phyloP scores from a whole-genome alignment of 2,113 vertebrate genomes.

The Xenotilapia longispinis region DNA sequence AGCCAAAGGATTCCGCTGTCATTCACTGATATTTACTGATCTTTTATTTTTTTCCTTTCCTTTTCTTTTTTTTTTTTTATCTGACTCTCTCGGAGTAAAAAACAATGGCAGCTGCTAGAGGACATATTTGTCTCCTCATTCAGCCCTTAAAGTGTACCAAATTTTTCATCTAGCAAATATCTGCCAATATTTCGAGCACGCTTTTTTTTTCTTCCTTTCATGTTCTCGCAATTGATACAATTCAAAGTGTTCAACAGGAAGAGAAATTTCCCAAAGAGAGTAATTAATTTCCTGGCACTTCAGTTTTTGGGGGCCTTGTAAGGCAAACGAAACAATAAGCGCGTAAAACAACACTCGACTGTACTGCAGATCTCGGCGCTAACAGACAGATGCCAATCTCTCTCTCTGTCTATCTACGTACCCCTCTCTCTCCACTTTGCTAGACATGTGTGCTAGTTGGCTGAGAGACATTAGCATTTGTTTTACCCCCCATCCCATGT shows the following conservation, averaged over 20 bases:
- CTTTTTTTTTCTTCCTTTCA: not conserved
- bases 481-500: slow-evolving; percentile 62
- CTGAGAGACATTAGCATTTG: slow-evolving; percentile 66
- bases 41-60: not conserved
- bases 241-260: slow-evolving; percentile 40
- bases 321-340: slow-evolving; percentile 41
- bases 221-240: slow-evolving; percentile 33
- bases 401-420: not conserved
- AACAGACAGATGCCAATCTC: slow-evolving; percentile 69
- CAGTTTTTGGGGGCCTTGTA: slow-evolving; percentile 23
- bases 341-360: slow-evolving; percentile 13
- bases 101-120: slow-evolving; percentile 37
- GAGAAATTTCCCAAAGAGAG: slow-evolving; percentile 63
- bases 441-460: slow-evolving; percentile 64
- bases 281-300: slow-evolving; percentile 65
- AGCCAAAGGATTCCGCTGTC: slow-evolving; percentile 4
- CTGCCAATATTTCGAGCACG: slow-evolving; percentile 41
- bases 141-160: slow-evolving; percentile 14
- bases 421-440: not conserved
- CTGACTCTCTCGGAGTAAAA: not conserved
- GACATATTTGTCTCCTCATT: slow-evolving; percentile 21
- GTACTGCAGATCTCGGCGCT: slow-evolving; percentile 16
- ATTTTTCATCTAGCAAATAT: not conserved
- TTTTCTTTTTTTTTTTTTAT: not conserved
- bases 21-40: slow-evolving; percentile 27